These are phyloP conservation scores for Corythoichthys intestinalis DNA, from an alignment of 2,113 vertebrate genomes.

Conservation along the genomic window DNA sequence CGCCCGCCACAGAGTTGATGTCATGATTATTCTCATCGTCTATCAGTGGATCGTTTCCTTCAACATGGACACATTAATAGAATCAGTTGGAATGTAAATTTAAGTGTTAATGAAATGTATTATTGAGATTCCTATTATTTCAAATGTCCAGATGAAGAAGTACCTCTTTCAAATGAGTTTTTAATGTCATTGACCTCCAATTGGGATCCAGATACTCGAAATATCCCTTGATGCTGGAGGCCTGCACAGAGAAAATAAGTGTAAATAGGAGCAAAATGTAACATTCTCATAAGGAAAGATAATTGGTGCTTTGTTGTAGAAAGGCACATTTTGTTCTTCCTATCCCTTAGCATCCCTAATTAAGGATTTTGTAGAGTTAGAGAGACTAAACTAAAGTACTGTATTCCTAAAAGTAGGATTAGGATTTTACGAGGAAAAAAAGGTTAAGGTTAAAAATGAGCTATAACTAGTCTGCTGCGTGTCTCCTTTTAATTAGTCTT, in stretches of 20 bases:
- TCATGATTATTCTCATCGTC: slow-evolving; percentile 96
- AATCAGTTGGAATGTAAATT: slow-evolving; percentile 2
- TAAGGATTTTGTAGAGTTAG: slow-evolving; percentile 48
- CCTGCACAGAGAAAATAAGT: slow-evolving; percentile 64
- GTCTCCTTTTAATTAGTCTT: slow-evolving; percentile 17
- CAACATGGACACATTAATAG: slow-evolving; percentile 46
- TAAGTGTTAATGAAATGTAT: not conserved
- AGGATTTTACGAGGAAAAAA: slow-evolving; percentile 42
- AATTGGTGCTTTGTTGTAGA: slow-evolving; percentile 1
- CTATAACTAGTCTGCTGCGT: slow-evolving; percentile 35
- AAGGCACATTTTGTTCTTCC: slow-evolving; percentile 36
- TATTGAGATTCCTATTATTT: not conserved
- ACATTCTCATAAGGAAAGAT: slow-evolving; percentile 1
- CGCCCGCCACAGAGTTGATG: slow-evolving; percentile 96
- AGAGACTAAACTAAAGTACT: slow-evolving; percentile 12
- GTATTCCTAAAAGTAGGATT: slow-evolving; percentile 45
- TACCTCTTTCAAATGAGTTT: slow-evolving; percentile 99
- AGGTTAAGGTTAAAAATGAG: slow-evolving; percentile 40
- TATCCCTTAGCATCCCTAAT: slow-evolving; percentile 50
- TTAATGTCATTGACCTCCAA: slow-evolving; percentile 99
- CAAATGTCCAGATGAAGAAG: not conserved
- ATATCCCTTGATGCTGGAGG: slow-evolving; percentile 98
- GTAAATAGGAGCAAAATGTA: not conserved
- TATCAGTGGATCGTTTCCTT: slow-evolving; percentile 94
- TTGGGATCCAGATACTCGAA: slow-evolving; percentile 94